A percentile compares a stretch with the other conserved stretches of the same genome.
phyloP scores from a whole-genome alignment of 2,888 invertebrate species.

The Digitonthophagus gazella region DNA sequence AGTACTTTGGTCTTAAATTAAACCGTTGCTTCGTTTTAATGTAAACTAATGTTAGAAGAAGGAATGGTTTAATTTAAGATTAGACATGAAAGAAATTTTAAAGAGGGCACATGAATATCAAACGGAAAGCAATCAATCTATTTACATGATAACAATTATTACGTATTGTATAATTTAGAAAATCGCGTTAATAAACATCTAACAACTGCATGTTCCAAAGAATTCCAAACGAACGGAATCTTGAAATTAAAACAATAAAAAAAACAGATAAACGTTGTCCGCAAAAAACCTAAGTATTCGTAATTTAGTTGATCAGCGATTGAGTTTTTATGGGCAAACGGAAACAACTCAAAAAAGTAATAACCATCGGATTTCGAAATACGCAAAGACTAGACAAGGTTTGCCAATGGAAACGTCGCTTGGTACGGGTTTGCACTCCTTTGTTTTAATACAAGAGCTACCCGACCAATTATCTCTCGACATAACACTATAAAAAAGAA shows the following conservation, averaged over 20 bases:
- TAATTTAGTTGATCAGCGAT: constrained; percentile 26
- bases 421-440: neutral
- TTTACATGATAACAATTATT: too few species aligned
- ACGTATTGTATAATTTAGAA: neutral
- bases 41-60: too few species aligned
- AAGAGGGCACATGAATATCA: too few species aligned
- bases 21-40: too few species aligned
- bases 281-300: constrained; percentile 17
- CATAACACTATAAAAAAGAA: constrained; percentile 18
- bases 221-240: neutral
- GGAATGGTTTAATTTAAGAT: too few species aligned
- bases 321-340: constrained; percentile 23
- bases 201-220: constrained; percentile 26
- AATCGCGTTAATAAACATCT: neutral
- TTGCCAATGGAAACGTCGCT: constrained; percentile 22
- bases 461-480: constrained; percentile 24
- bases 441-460: neutral
- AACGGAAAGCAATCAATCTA: too few species aligned
- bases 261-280: constrained; percentile 23
- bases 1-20: neutral
- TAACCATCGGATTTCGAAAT: constrained; percentile 9
- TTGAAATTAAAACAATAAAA: constrained; percentile 12
- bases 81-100: too few species aligned
- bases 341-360: constrained; percentile 1
- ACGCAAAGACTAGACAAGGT: neutral